Conservation (phyloP, 2,797 vertebrate species). For the Heteromormyrus szaboi region DNA sequence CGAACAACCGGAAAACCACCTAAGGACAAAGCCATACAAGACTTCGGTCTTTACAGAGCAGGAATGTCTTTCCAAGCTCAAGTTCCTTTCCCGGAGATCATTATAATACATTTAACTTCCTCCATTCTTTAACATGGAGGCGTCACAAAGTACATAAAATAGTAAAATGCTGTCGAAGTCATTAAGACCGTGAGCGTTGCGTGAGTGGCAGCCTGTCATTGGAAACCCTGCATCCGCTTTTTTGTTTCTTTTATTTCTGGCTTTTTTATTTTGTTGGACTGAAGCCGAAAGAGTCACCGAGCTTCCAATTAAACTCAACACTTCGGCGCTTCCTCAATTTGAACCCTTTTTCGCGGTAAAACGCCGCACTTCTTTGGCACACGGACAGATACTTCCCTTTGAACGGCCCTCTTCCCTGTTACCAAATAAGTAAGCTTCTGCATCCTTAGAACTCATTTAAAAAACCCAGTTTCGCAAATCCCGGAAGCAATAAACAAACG, state of each 20-base stretch:
- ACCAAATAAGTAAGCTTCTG: neutral
- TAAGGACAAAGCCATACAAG: neutral
- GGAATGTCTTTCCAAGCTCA: neutral
- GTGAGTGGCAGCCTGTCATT: neutral
- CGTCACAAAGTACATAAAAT: neutral
- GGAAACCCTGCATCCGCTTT: neutral
- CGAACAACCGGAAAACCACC: neutral
- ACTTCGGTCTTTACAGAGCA: neutral
- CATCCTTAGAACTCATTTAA: neutral
- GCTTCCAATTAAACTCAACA: neutral
- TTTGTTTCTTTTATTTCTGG: neutral
- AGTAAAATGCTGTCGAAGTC: neutral
- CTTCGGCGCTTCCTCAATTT: neutral
- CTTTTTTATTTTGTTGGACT: neutral
- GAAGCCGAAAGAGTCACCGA: neutral
- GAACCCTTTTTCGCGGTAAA: neutral
- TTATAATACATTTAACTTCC: slow-evolving; percentile 1
- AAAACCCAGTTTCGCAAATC: neutral
- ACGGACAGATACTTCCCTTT: neutral
- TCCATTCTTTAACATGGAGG: neutral
- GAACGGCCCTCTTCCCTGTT: neutral
- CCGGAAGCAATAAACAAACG: neutral
- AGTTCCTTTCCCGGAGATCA: neutral
- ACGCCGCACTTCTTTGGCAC: neutral
- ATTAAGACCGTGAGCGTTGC: neutral